Evolutionary conservation across 2,888 invertebrate species (phyloP).

Genomic region (Pasiphila rectangulata): DNA sequence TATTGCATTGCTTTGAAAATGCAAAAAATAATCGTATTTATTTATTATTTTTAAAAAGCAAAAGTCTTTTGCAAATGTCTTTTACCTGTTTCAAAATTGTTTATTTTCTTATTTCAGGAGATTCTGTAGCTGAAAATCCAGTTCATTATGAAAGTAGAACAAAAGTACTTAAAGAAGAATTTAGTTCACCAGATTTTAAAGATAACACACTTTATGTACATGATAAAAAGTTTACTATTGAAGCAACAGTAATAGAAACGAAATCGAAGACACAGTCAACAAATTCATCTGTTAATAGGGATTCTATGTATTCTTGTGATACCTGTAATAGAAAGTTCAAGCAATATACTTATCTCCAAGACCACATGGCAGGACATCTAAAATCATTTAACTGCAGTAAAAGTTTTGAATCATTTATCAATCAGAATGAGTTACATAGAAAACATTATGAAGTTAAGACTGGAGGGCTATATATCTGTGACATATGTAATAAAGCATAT

Average conservation of each 20-base stretch:
- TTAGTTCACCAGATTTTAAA: constrained; percentile 2
- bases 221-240: too few species aligned
- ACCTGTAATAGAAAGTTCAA: constrained; percentile 10
- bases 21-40: too few species aligned
- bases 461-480: constrained; percentile 6
- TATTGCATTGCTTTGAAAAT: too few species aligned
- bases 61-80: too few species aligned
- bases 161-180: constrained; percentile 13
- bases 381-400: constrained; percentile 3
- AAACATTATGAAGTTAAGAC: constrained; percentile 1
- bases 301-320: constrained; percentile 5
- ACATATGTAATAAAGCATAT: constrained; percentile 16
- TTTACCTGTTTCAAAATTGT: background rate
- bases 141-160: background rate
- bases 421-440: constrained; percentile 5
- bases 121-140: constrained; percentile 1
- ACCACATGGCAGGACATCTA: background rate
- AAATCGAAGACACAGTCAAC: background rate
- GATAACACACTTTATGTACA: constrained; percentile 1
- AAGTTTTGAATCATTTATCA: constrained; percentile 7
- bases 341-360: constrained; percentile 3
- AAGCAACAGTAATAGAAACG: background rate
- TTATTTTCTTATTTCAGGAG: constrained; percentile 4
- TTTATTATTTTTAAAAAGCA: too few species aligned
- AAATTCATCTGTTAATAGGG: background rate